These are phyloP conservation scores for Oreotrochilus melanogaster DNA, from an alignment of 2,113 vertebrate species.

Conservation along the genomic window DNA sequence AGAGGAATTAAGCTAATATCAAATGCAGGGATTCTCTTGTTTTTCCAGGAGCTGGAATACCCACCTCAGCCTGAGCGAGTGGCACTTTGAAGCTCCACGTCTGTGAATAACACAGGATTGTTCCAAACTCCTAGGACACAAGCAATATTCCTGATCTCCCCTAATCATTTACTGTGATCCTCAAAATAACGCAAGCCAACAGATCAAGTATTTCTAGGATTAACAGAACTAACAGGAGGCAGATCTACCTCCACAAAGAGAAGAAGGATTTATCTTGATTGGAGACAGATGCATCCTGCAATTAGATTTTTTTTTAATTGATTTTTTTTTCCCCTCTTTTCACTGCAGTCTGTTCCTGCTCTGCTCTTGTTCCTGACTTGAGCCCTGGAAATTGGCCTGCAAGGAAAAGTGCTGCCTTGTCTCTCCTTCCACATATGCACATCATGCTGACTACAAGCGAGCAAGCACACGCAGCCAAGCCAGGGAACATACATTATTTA, in stretches of 20 bases:
- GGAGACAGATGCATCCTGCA: background rate
- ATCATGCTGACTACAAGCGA: background rate
- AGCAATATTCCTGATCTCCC: background rate
- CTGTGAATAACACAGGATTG: fast-evolving
- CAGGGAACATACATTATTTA: background rate
- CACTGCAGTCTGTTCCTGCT: background rate
- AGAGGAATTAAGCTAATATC: background rate
- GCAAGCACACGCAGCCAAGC: background rate
- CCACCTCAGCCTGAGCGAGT: fast-evolving
- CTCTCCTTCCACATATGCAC: background rate
- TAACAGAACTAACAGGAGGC: background rate
- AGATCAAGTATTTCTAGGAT: background rate
- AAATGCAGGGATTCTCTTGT: background rate
- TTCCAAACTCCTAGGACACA: background rate
- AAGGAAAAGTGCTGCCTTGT: background rate
- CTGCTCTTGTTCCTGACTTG: background rate
- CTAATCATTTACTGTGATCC: background rate
- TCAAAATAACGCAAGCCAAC: background rate
- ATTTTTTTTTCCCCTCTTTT: background rate
- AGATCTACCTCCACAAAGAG: background rate
- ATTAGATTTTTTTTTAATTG: background rate
- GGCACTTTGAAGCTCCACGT: background rate
- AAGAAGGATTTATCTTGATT: background rate
- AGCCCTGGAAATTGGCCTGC: background rate
- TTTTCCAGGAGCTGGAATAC: background rate